phyloP scores from a whole-genome alignment of 1,140 invertebrate species.

The Gonioctena quinquepunctata region DNA sequence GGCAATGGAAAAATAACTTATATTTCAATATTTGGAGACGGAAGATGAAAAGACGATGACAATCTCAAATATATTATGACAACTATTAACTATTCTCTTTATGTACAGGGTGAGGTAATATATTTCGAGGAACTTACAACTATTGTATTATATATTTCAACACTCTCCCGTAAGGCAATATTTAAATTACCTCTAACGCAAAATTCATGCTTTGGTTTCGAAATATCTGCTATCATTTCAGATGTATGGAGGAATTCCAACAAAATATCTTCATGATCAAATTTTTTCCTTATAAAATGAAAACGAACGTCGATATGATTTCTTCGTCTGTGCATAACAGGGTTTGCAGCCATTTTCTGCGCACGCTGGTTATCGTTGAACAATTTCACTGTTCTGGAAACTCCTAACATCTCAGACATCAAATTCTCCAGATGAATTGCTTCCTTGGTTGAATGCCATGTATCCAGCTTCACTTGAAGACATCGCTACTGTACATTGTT shows the following conservation, averaged over 20 bases:
- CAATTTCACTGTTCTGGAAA: not conserved
- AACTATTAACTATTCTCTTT: too few species aligned
- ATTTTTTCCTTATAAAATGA: conserved; percentile 24
- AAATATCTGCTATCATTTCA: conserved; percentile 23
- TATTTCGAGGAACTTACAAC: too few species aligned
- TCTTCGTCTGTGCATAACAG: conserved; percentile 18
- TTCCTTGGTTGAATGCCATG: conserved; percentile 33
- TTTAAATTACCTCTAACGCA: too few species aligned
- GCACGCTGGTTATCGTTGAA: conserved; percentile 23
- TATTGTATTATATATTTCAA: too few species aligned
- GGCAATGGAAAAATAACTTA: too few species aligned
- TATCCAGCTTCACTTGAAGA: conserved; percentile 51
- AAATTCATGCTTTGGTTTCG: too few species aligned
- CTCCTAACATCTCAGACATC: not conserved
- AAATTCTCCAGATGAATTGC: conserved; percentile 13
- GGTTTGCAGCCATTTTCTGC: conserved; percentile 21
- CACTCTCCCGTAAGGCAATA: too few species aligned
- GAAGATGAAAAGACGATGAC: too few species aligned
- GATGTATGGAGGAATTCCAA: conserved; percentile 16
- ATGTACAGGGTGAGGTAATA: too few species aligned
- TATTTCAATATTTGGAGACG: too few species aligned
- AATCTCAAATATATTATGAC: too few species aligned
- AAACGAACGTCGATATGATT: conserved; percentile 25
- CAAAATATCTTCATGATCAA: conserved; percentile 2
- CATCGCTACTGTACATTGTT: conserved; percentile 43